Conservation (phyloP, 2,888 invertebrate species). For the Ochropacha duplaris region DNA sequence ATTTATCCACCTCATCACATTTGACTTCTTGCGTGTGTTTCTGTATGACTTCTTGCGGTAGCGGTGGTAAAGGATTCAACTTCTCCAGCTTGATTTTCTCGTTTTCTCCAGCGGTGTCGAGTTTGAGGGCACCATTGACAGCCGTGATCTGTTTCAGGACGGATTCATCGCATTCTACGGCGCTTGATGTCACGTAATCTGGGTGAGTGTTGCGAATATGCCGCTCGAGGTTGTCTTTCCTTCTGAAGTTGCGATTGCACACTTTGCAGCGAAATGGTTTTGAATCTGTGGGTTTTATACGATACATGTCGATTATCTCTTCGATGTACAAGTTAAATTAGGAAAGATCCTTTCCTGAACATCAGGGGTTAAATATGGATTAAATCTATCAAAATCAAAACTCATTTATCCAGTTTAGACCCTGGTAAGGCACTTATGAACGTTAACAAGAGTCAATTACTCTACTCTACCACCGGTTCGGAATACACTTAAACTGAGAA, state of each 20-base stretch:
- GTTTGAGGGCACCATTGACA: slow-evolving; percentile 13
- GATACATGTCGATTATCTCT: background rate
- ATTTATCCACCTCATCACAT: slow-evolving; percentile 55
- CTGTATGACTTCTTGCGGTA: slow-evolving; percentile 61
- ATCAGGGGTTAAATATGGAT: too few relatives aligned
- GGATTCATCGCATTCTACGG: slow-evolving; percentile 60
- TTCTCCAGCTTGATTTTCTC: slow-evolving; percentile 60
- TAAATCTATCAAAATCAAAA: too few relatives aligned
- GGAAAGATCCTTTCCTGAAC: too few relatives aligned
- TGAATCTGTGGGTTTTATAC: slow-evolving; percentile 70
- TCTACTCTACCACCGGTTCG: too few relatives aligned
- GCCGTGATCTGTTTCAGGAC: slow-evolving; percentile 47
- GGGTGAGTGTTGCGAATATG: slow-evolving; percentile 91
- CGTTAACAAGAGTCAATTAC: too few relatives aligned
- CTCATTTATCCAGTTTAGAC: too few relatives aligned
- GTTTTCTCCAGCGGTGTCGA: slow-evolving; percentile 5
- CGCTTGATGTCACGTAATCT: slow-evolving; percentile 59
- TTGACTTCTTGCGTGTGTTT: slow-evolving; percentile 48
- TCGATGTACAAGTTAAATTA: too few relatives aligned
- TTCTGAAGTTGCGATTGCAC: slow-evolving; percentile 87
- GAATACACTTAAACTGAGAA: too few relatives aligned
- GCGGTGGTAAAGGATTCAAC: slow-evolving; percentile 65
- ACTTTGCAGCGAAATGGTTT: slow-evolving; percentile 88
- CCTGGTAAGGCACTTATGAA: too few relatives aligned
- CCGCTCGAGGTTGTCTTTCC: slow-evolving; percentile 90